These are phyloP conservation scores for Chrysomallon squamiferum DNA, from an alignment of 1,140 invertebrate species.

Conservation along the genomic window DNA sequence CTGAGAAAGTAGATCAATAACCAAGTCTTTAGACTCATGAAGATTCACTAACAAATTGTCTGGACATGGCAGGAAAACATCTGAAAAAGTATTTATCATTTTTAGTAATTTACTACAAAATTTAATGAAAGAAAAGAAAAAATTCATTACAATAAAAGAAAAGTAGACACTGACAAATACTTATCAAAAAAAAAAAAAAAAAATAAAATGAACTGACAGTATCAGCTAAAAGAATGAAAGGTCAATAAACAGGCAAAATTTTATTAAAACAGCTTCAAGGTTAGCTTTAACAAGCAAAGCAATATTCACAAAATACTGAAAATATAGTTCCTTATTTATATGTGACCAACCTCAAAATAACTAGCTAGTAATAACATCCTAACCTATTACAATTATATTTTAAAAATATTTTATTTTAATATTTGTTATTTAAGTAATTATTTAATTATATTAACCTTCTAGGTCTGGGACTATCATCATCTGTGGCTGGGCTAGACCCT, in stretches of 20 bases:
- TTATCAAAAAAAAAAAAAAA: conserved; percentile 4
- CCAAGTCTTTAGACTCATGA: conserved; percentile 79
- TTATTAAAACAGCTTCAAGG: too few species aligned
- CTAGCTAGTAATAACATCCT: too few species aligned
- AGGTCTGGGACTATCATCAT: conserved; percentile 92
- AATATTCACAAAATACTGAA: too few species aligned
- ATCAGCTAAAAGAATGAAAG: neutral
- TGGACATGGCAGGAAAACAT: conserved; percentile 69
- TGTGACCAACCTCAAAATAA: too few species aligned
- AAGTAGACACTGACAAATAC: neutral
- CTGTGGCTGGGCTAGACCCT: conserved; percentile 85
- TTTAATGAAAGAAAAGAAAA: too few species aligned
- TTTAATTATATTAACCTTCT: conserved; percentile 85
- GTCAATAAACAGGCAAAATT: too few species aligned
- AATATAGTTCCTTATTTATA: too few species aligned
- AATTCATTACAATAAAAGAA: too few species aligned
- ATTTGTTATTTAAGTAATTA: too few species aligned
- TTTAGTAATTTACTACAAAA: neutral
- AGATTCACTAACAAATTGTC: conserved; percentile 94
- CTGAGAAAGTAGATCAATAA: conserved; percentile 81
- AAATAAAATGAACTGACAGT: neutral
- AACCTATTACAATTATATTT: too few species aligned
- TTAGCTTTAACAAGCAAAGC: too few species aligned
- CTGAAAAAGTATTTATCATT: conserved; percentile 49
- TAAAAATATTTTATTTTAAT: too few species aligned